Percentiles rank a stretch among this genome's conserved stretches.
Evolutionary conservation across 2,797 vertebrate genomes (phyloP).

Genomic region (Coluber constrictor): DNA sequence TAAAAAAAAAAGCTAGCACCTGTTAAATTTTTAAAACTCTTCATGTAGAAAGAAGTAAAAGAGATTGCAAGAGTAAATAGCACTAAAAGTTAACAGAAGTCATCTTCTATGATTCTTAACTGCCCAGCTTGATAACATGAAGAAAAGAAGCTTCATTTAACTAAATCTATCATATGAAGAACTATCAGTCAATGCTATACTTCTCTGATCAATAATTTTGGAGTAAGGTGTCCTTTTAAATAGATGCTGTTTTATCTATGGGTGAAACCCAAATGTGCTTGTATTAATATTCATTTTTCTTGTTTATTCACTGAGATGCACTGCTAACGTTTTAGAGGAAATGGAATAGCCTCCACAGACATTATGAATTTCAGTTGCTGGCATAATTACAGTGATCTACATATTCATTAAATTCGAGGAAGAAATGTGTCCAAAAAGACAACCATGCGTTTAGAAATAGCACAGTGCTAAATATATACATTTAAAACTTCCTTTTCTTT

Average conservation of each 20-base stretch:
- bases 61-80: conserved; percentile 72
- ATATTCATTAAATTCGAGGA: conserved; percentile 82
- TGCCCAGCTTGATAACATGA: conserved; percentile 71
- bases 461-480: conserved; percentile 71
- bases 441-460: conserved; percentile 75
- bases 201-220: conserved; percentile 61
- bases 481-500: conserved; percentile 69
- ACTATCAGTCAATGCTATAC: conserved; percentile 61
- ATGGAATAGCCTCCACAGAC: conserved; percentile 78
- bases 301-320: conserved; percentile 76
- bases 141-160: conserved; percentile 70
- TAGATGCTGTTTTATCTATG: conserved; percentile 67
- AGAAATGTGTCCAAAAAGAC: conserved; percentile 81
- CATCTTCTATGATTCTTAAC: conserved; percentile 71
- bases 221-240: conserved; percentile 51
- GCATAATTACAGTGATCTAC: conserved; percentile 83
- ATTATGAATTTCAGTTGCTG: conserved; percentile 81
- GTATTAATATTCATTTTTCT: conserved; percentile 77
- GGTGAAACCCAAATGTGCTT: conserved; percentile 68
- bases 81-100: conserved; percentile 72
- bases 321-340: conserved; percentile 76
- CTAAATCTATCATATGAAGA: conserved; percentile 65
- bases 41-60: conserved; percentile 74
- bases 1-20: conserved; percentile 72
- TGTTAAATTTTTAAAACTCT: conserved; percentile 80